phyloP scores from a whole-genome alignment of 1,140 invertebrate species.

The Paralvinella palmiformis region DNA sequence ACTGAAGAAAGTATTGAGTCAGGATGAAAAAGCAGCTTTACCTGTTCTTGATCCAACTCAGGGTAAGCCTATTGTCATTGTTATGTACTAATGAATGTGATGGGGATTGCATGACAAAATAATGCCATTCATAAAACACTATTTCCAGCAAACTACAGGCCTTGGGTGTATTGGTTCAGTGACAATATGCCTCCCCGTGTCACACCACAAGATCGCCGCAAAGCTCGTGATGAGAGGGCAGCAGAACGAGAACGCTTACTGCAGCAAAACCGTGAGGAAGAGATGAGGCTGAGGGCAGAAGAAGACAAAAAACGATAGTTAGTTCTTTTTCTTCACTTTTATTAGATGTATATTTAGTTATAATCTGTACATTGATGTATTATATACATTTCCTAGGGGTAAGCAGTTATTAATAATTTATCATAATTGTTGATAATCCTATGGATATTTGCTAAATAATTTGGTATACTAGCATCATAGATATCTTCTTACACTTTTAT shows the following conservation, averaged over 20 bases:
- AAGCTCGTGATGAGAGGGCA: constrained; percentile 40
- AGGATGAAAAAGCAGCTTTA: constrained; percentile 41
- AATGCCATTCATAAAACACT: neutral
- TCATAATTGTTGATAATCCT: too few species aligned
- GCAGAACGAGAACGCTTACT: constrained; percentile 33
- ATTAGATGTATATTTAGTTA: neutral
- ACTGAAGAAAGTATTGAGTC: constrained; percentile 31
- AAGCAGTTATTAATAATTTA: too few species aligned
- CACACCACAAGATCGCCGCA: constrained; percentile 34
- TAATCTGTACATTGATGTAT: neutral
- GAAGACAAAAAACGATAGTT: neutral
- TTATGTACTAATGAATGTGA: neutral
- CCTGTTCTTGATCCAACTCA: constrained; percentile 46
- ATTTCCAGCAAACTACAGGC: constrained; percentile 35
- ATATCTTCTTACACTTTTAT: too few species aligned
- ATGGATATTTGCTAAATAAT: too few species aligned
- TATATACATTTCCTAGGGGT: neutral
- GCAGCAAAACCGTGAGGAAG: constrained; percentile 5
- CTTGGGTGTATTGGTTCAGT: constrained; percentile 44
- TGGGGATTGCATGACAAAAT: neutral
- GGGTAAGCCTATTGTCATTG: constrained; percentile 26
- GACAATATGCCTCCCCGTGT: constrained; percentile 43
- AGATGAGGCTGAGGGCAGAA: constrained; percentile 31
- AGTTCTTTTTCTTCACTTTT: neutral
- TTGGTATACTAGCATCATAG: too few species aligned